A percentile compares a stretch with the other conserved stretches of the same genome.
phyloP scores from a whole-genome alignment of 1,140 invertebrate species.

The Protaetia brevitarsis region DNA sequence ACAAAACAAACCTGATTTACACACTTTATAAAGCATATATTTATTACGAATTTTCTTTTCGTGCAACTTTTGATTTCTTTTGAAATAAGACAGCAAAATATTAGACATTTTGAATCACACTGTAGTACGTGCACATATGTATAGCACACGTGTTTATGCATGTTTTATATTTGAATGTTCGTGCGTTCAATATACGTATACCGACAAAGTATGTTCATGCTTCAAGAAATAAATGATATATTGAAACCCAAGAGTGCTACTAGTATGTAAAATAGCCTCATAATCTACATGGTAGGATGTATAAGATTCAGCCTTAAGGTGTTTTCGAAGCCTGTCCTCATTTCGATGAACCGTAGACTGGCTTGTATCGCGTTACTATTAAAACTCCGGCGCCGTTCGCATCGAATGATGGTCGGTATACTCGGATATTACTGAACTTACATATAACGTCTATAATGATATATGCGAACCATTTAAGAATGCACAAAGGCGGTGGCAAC shows the following conservation, averaged over 20 bases:
- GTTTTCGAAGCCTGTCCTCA: slow-evolving; percentile 2
- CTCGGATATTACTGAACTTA: slow-evolving; percentile 39
- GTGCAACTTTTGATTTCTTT: too few species aligned
- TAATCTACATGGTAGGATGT: slow-evolving; percentile 44
- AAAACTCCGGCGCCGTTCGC: background rate
- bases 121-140: too few species aligned
- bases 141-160: background rate
- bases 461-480: slow-evolving; percentile 39
- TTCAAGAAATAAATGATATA: slow-evolving; percentile 43
- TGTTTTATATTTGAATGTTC: background rate
- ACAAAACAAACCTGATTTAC: too few species aligned
- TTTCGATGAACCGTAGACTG: background rate
- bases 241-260: slow-evolving; percentile 42
- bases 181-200: background rate
- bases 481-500: slow-evolving; percentile 42
- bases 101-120: too few species aligned
- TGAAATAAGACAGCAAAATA: too few species aligned
- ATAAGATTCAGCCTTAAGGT: slow-evolving; percentile 38
- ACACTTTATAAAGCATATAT: too few species aligned
- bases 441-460: slow-evolving; percentile 42
- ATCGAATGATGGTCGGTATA: slow-evolving; percentile 23
- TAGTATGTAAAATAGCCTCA: slow-evolving; percentile 47
- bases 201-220: slow-evolving; percentile 20
- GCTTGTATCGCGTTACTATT: background rate
- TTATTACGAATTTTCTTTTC: too few species aligned